Percentiles rank a stretch among this genome's conserved stretches.
Evolutionary conservation across 2,888 invertebrate species (phyloP).

Genomic region (Aphidoletes aphidimyza): DNA sequence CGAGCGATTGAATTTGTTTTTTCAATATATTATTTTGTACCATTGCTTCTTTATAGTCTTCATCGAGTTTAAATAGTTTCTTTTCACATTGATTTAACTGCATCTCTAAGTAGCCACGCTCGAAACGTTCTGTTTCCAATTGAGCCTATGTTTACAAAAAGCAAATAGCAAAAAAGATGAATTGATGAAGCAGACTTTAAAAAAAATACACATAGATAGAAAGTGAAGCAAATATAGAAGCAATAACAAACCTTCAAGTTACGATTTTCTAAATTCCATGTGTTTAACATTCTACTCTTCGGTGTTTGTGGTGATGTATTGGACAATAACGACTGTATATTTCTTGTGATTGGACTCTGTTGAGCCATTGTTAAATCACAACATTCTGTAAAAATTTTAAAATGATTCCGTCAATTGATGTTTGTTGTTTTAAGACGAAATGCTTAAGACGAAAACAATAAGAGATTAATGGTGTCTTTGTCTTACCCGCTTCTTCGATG

Average conservation of each 20-base stretch:
- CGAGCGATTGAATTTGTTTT: conserved; percentile 7
- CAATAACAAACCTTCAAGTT: conserved; percentile 61
- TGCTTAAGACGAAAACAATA: neutral
- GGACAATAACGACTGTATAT: neutral
- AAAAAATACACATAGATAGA: neutral
- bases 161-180: too few relatives aligned
- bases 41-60: conserved; percentile 34
- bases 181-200: neutral
- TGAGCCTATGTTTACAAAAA: conserved; percentile 60
- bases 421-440: too few relatives aligned
- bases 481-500: conserved; percentile 59
- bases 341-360: neutral
- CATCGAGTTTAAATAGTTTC: conserved; percentile 36
- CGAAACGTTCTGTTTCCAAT: conserved; percentile 62
- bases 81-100: conserved; percentile 55
- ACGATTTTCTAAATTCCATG: conserved; percentile 62
- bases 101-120: conserved; percentile 46
- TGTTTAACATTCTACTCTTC: conserved; percentile 62
- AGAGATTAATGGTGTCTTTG: neutral
- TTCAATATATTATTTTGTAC: neutral
- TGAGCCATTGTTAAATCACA: neutral
- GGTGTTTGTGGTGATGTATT: conserved; percentile 61
- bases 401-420: too few relatives aligned
- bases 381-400: neutral
- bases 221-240: neutral